Evolutionary conservation across 2,888 invertebrate genomes (phyloP).

Genomic region (Orthonevra nobilis): DNA sequence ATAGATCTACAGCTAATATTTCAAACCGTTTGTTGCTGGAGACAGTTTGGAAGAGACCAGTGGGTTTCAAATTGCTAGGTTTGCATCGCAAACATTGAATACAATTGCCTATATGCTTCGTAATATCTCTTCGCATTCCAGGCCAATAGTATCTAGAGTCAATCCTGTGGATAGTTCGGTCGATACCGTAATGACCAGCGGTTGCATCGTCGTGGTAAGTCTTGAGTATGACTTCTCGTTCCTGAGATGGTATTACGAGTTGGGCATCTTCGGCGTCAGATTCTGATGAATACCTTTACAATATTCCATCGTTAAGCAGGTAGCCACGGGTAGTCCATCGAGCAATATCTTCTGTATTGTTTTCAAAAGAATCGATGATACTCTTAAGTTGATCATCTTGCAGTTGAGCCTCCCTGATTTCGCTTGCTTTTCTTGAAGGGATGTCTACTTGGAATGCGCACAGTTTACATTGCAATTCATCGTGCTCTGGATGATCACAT

Average conservation of each 20-base stretch:
- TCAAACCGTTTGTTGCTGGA: constrained; percentile 64
- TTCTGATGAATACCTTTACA: too few species aligned
- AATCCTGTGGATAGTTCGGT: constrained; percentile 44
- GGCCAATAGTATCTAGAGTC: constrained; percentile 50
- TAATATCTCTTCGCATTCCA: constrained; percentile 14
- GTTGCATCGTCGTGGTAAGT: constrained; percentile 57
- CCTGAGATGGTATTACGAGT: background rate
- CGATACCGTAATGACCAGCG: constrained; percentile 58
- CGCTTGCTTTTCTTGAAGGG: too few species aligned
- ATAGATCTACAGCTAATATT: constrained; percentile 55
- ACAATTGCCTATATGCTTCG: background rate
- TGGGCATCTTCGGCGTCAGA: background rate
- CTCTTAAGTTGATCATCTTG: too few species aligned
- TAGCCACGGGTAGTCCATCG: background rate
- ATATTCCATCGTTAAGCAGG: background rate
- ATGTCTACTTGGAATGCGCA: too few species aligned
- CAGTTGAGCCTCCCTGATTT: too few species aligned
- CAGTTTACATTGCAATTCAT: too few species aligned
- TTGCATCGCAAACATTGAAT: constrained; percentile 56
- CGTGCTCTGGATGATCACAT: too few species aligned
- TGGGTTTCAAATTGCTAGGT: constrained; percentile 57
- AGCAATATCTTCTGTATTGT: background rate
- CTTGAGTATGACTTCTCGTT: background rate
- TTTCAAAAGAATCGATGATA: background rate
- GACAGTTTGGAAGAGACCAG: constrained; percentile 61